Evolutionary conservation across 2,888 invertebrate genomes (phyloP), one percentile per base, ranked within the genome.

Genomic region (Pandemis corylana): DNA sequence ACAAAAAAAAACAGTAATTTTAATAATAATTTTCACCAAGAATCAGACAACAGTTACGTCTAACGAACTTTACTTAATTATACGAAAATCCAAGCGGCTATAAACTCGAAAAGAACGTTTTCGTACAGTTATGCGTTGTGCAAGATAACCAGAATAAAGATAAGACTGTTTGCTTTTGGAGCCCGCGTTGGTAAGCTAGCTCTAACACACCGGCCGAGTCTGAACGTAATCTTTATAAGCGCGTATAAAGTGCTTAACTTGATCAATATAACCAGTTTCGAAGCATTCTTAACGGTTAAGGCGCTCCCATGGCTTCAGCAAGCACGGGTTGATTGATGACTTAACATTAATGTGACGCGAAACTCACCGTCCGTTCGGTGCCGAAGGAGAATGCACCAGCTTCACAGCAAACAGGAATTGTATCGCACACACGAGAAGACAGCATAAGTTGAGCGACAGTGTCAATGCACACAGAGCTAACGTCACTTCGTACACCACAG

Each of bases 331-430:
- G 83, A 84, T 83, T 81, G 83, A 83, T 81, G 78, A 70, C 74
- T 76, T 15, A 70, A 72, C 42, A 73, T 61, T 71, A 67, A 41
- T 69, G 68, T 68, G 68, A 69, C 68, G 76, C 70, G 63, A 72
- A 68, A 91, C 94, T 92, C 85, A 94, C 95, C 94, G 96, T 86
- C 96, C 96, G 83, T 96, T 97, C 82, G 97, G 97, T 75, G 97
- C 97, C 85, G 97, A 96, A 66, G 97, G 97, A 70, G 97, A 97
- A 87, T 98, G 97, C 85, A 98, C 97, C 90, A 99, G 95, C 94
- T 98, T 98, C 80, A 98, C 97, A 66, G 98, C 98, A 89, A 98
- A 98, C 87, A 98, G 96, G 94, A 98, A 98, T 95, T 99, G 98
- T 87, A 98, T 97, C 83, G 98, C 97, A 95, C 98, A 98, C 84